Conservation (phyloP, 1,140 invertebrate genomes). For the Calycopis cecrops region DNA sequence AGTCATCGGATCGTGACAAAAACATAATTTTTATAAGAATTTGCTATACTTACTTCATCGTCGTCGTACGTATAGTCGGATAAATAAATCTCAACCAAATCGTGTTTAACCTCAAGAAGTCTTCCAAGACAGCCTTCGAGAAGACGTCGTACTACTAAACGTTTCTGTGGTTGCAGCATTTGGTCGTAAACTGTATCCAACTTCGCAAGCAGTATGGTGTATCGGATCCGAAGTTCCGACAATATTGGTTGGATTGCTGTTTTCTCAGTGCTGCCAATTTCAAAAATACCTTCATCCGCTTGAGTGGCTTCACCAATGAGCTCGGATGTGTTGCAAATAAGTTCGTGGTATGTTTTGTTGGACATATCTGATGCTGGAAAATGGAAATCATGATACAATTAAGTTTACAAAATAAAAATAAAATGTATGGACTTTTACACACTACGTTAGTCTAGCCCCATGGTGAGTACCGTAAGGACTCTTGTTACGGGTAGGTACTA, state of each 20-base stretch:
- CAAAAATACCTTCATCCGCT: constrained; percentile 78
- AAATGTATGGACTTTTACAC: too few relatives aligned
- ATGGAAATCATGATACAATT: too few relatives aligned
- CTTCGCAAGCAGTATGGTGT: constrained; percentile 85
- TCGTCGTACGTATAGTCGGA: constrained; percentile 93
- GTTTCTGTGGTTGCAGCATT: constrained; percentile 94
- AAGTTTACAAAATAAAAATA: too few relatives aligned
- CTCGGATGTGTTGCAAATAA: constrained; percentile 79
- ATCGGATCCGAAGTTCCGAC: constrained; percentile 84
- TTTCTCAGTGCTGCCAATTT: constrained; percentile 78
- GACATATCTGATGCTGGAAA: constrained; percentile 77
- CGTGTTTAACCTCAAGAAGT: constrained; percentile 86
- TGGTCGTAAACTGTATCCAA: constrained; percentile 92
- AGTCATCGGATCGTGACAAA: too few relatives aligned
- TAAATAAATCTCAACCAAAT: constrained; percentile 89
- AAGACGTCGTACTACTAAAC: constrained; percentile 84
- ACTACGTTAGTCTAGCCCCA: too few relatives aligned
- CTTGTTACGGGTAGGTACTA: too few relatives aligned
- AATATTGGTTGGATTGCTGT: constrained; percentile 75
- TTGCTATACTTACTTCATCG: constrained; percentile 76
- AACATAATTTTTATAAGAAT: background rate
- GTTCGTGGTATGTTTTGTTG: constrained; percentile 81
- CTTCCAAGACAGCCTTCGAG: constrained; percentile 89
- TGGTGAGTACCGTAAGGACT: too few relatives aligned
- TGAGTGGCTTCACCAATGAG: constrained; percentile 79